Base-by-base conservation (phyloP, 2,797 vertebrate species). In the Adelosebastes latens region DNA sequence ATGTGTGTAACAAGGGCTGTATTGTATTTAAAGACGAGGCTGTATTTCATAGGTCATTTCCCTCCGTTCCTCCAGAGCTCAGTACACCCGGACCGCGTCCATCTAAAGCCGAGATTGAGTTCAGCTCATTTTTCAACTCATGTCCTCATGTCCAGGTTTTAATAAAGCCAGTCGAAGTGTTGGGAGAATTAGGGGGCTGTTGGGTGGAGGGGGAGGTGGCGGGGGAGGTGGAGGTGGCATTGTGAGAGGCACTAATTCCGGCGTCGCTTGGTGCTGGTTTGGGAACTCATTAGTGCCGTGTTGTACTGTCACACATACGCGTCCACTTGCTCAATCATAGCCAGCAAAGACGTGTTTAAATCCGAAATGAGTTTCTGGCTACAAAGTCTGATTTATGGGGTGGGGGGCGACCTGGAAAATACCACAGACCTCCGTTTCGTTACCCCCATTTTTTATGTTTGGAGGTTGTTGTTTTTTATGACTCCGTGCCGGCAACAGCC, bases 301-400 rank as follows among this genome's bases (percentile, higher is more conserved):
- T 94, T 95, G 89, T 86, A 92, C 94, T 95, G 92, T 95, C 90
- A 92, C 84, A 66, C 91, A 94, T 83, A 89, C 92, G 78, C 83
- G 85, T 92, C 85, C 60, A 25, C 89, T 91, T 93, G 92, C 91
- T 97, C 95, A 93, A 96, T 96, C 88, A 92, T 86, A 79, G 79
- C 75, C 67, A 80, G 91, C 87, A 87, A 90, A 90, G 94, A 83
- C 75, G 91, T 93, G 94, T 93, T 96, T 94, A 94, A 95, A 95
- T 94, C 93, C 82, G 90, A 95, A 94, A 91, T 96, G 92, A 92
- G 94, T 95, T 96, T 92, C 91, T 70, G 93, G 91, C 91, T 83
- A 72, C 86, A 92, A 87, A 82, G 82, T 84, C 91, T 93, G 90
- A 94, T 83, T 96, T 95, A 94, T 89, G 71, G 84, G 62, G 93